phyloP scores from a whole-genome alignment of 2,797 vertebrate species.

The Myoxocephalus aenaeus region DNA sequence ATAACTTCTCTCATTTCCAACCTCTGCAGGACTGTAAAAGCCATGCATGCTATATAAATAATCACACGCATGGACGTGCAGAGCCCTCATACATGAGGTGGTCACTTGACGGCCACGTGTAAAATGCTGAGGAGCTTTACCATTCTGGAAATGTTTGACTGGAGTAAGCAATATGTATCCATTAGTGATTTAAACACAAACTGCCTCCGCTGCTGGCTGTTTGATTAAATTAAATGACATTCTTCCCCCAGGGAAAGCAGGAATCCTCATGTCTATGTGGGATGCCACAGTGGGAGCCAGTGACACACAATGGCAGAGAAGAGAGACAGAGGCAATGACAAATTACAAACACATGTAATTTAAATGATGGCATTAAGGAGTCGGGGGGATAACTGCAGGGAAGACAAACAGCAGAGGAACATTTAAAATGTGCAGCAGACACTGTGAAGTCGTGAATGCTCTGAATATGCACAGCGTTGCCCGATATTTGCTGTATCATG shows the following conservation, averaged over 20 bases:
- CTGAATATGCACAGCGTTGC: constrained; percentile 24
- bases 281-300: constrained; percentile 70
- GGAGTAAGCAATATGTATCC: constrained; percentile 82
- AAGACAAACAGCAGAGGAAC: constrained; percentile 69
- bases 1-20: constrained; percentile 49
- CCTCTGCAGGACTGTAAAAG: constrained; percentile 38
- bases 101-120: constrained; percentile 4
- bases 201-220: constrained; percentile 85
- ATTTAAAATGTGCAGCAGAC: constrained; percentile 50
- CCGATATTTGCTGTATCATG: constrained; percentile 33
- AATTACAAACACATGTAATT: constrained; percentile 79
- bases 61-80: constrained; percentile 45
- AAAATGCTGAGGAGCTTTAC: constrained; percentile 42
- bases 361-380: constrained; percentile 73
- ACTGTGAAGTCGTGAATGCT: constrained; percentile 14
- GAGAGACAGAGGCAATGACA: constrained; percentile 73
- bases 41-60: constrained; percentile 53
- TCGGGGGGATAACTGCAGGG: constrained; percentile 59
- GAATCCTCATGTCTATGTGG: constrained; percentile 74
- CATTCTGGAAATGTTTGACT: constrained; percentile 69
- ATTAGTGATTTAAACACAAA: constrained; percentile 84
- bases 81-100: constrained; percentile 26
- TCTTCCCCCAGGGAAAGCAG: constrained; percentile 78
- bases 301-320: constrained; percentile 65
- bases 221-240: constrained; percentile 92